A percentile compares a stretch with the other conserved stretches of the same genome.
These are phyloP conservation scores for Ptilorrhoa leucosticta DNA, from an alignment of 2,113 vertebrate genomes.

Conservation along the genomic window DNA sequence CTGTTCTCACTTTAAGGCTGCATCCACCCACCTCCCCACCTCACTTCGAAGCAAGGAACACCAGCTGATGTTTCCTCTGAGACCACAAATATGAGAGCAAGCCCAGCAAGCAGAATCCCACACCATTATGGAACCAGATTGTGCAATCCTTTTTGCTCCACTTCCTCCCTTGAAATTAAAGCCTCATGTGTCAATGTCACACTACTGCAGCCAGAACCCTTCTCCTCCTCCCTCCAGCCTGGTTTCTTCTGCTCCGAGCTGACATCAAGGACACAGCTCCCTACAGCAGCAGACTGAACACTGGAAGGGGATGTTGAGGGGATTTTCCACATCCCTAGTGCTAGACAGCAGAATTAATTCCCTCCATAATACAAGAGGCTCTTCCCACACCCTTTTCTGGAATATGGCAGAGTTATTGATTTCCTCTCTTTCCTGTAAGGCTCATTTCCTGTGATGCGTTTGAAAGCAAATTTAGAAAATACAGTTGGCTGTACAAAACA, in stretches of 20 bases:
- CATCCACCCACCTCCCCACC: not conserved
- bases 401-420: not conserved
- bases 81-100: constrained; percentile 30
- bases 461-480: not conserved
- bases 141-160: constrained; percentile 4
- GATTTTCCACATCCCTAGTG: not conserved
- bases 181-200: constrained; percentile 1
- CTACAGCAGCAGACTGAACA: not conserved
- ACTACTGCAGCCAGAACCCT: not conserved
- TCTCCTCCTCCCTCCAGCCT: not conserved
- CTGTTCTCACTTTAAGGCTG: not conserved
- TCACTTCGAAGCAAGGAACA: not conserved
- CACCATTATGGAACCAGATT: not conserved
- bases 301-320: not conserved
- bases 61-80: not conserved
- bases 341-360: not conserved
- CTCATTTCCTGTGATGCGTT: not conserved
- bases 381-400: not conserved
- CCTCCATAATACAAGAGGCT: not conserved
- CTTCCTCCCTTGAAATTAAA: constrained; percentile 45
- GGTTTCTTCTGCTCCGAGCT: not conserved
- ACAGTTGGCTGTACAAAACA: not conserved
- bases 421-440: not conserved
- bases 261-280: not conserved
- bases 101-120: not conserved